phyloP scores from a whole-genome alignment of 2,888 invertebrate species.

The Cryptus armator region DNA sequence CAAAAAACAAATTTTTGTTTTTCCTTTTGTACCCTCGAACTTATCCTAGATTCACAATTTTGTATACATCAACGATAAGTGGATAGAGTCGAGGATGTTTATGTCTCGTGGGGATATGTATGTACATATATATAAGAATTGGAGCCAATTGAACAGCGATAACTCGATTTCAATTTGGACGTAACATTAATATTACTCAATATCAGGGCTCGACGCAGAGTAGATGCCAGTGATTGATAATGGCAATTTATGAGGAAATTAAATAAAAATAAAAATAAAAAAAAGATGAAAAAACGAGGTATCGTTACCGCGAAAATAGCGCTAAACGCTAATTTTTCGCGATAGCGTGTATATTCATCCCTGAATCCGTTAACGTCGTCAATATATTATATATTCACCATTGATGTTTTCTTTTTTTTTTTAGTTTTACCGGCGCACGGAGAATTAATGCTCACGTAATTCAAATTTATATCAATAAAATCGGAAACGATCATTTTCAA shows the following conservation, averaged over 20 bases:
- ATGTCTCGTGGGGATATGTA: neutral
- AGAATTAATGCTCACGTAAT: constrained; percentile 41
- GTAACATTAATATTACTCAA: neutral
- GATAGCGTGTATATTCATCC: constrained; percentile 25
- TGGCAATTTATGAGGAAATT: neutral
- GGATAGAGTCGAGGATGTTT: too few species aligned
- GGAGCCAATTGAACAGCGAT: neutral
- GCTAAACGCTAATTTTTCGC: constrained; percentile 61
- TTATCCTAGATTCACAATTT: constrained; percentile 5
- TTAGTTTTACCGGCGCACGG: constrained; percentile 25
- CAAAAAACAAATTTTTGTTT: constrained; percentile 69
- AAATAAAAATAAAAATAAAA: neutral
- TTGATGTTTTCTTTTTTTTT: constrained; percentile 7
- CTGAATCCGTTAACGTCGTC: constrained; percentile 4
- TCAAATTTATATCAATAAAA: constrained; percentile 33
- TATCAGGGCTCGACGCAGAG: constrained; percentile 5
- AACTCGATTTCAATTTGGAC: neutral
- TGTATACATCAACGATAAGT: neutral
- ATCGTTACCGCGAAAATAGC: constrained; percentile 2
- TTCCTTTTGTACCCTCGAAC: constrained; percentile 27
- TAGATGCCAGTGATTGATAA: constrained; percentile 26
- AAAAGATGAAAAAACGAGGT: constrained; percentile 11
- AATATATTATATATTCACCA: constrained; percentile 25
- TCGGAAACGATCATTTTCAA: constrained; percentile 17
- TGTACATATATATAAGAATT: neutral